Base-by-base conservation (phyloP, 1,140 invertebrate genomes). In the Plectus sambesii region DNA sequence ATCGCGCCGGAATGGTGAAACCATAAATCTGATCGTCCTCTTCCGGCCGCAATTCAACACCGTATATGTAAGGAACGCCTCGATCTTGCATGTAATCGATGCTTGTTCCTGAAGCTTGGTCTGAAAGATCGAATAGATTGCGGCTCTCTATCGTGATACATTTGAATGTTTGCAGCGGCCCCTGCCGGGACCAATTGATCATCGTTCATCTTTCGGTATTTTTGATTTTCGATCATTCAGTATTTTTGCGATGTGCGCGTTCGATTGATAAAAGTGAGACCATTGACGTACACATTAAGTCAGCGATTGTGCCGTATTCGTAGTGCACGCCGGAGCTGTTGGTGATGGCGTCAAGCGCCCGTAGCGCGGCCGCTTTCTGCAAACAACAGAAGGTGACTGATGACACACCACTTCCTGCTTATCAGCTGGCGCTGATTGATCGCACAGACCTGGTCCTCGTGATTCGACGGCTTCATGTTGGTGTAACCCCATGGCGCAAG, bases 401-500 rank as follows among this genome's bases (percentile, higher is more conserved):
- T n/a, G n/a, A n/a, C n/a, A n/a, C n/a, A n/a, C n/a, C n/a, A n/a
- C n/a, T n/a, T n/a, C n/a, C n/a, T n/a, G n/a, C n/a, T n/a, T n/a
- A n/a, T n/a, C n/a, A n/a, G n/a, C n/a, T n/a, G n/a, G n/a, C n/a
- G n/a, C n/a, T n/a, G n/a, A n/a, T n/a, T n/a, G n/a, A n/a, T n/a
- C n/a, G n/a, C n/a, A n/a, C n/a, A n/a, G n/a, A 54, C 57, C 55
- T 65, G 63, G 47, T 66, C 63, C 5, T 43, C 15, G 37, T 68
- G 56, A 42, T 66, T 66, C 2, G 46, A 44, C 0, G 63, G 59
- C 29, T 52, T 64, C 1, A 51, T 49, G 17, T 41, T 47, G 39
- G 66, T 68, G 46, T 69, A 75, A 9, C 74, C 74, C 73, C 72
- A 75, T 0, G 74, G 73, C 25, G 69, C 68, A 2, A 75, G 61